A percentile compares a stretch with the other conserved stretches of the same genome.
These are phyloP conservation scores for Rutpela maculata DNA, from an alignment of 2,888 invertebrate genomes.

Conservation along the genomic window DNA sequence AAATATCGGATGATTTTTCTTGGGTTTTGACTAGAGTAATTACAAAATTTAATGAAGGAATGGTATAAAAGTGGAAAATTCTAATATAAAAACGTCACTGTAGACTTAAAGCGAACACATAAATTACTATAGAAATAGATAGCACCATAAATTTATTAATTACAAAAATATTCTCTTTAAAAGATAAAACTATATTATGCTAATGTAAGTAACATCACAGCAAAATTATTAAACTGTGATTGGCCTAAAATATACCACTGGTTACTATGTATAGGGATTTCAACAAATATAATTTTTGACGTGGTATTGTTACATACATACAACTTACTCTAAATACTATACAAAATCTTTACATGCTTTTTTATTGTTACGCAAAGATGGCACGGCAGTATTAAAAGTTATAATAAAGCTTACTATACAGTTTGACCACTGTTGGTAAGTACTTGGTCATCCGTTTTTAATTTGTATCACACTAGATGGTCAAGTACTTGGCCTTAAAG, in stretches of 20 bases:
- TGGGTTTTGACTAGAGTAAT: conserved; percentile 48
- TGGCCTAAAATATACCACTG: conserved; percentile 43
- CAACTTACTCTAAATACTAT: conserved; percentile 71
- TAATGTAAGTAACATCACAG: conserved; percentile 59
- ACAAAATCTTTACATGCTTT: conserved; percentile 72
- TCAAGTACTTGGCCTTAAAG: conserved; percentile 66
- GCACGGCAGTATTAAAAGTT: conserved; percentile 72
- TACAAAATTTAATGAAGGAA: conserved; percentile 44
- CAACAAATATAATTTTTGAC: conserved; percentile 33
- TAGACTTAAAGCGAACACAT: conserved; percentile 60
- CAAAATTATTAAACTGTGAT: conserved; percentile 55
- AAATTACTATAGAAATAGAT: conserved; percentile 61
- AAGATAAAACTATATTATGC: conserved; percentile 47
- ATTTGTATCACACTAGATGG: conserved; percentile 67
- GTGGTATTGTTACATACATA: conserved; percentile 62
- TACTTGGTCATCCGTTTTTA: conserved; percentile 62
- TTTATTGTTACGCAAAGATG: conserved; percentile 67
- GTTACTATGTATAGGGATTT: background rate
- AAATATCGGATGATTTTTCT: conserved; percentile 13
- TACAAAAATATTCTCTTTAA: conserved; percentile 65
- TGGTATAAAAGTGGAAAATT: conserved; percentile 41
- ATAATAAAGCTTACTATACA: conserved; percentile 68
- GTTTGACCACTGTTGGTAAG: conserved; percentile 56
- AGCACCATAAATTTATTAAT: conserved; percentile 68
- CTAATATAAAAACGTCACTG: conserved; percentile 54